phyloP scores from a whole-genome alignment of 2,888 invertebrate genomes.

The Kuschelorhynchus macadamiae region DNA sequence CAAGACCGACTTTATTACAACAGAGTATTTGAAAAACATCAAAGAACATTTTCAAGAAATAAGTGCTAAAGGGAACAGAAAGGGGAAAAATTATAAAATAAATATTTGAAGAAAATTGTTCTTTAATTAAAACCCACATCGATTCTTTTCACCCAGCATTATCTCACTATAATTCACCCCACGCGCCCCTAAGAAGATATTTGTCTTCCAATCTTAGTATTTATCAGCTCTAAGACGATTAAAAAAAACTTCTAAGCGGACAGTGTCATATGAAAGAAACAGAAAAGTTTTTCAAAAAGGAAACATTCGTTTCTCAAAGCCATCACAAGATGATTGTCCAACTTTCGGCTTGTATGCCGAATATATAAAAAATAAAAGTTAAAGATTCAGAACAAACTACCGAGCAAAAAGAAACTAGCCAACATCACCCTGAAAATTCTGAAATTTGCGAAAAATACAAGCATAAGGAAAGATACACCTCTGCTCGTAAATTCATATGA shows the following conservation, averaged over 20 bases:
- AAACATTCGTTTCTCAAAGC: slow-evolving; percentile 36
- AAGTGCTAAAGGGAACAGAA: slow-evolving; percentile 26
- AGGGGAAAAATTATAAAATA: slow-evolving; percentile 25
- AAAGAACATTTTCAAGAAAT: slow-evolving; percentile 15
- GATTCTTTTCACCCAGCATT: slow-evolving; percentile 37
- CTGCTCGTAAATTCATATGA: slow-evolving; percentile 35
- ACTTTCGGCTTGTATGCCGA: slow-evolving; percentile 17
- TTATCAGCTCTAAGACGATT: slow-evolving; percentile 37
- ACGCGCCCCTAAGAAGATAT: slow-evolving; percentile 25
- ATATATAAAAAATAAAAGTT: slow-evolving; percentile 17
- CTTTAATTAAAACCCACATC: slow-evolving; percentile 27
- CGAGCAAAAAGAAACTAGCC: neutral
- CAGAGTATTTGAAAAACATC: slow-evolving; percentile 19
- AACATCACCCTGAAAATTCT: neutral
- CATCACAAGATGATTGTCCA: slow-evolving; percentile 39
- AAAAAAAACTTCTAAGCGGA: slow-evolving; percentile 3
- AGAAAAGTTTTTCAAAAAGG: slow-evolving; percentile 38
- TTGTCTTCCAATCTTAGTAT: slow-evolving; percentile 24
- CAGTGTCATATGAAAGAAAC: slow-evolving; percentile 34
- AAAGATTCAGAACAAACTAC: slow-evolving; percentile 11
- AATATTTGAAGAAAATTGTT: slow-evolving; percentile 32
- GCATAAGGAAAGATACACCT: slow-evolving; percentile 40
- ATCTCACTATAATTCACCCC: slow-evolving; percentile 37
- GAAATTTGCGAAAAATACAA: slow-evolving; percentile 14
- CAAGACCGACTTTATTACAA: slow-evolving; percentile 21